Base-by-base conservation (phyloP, 2,888 invertebrate genomes). In the Chymomyza caudatula region DNA sequence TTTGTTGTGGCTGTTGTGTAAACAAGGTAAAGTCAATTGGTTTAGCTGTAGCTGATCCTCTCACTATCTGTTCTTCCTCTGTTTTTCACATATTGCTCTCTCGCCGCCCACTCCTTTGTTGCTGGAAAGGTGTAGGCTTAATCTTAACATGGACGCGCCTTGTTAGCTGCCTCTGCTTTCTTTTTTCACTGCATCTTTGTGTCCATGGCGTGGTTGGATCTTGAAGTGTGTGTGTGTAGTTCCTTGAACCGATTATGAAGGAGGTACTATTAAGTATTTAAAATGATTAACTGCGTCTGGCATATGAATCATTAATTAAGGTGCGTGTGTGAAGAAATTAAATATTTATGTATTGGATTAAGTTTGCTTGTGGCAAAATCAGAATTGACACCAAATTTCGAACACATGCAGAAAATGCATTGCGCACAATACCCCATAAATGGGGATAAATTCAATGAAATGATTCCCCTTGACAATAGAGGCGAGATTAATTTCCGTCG, bases 281-380 rank as follows among this genome's bases (percentile, higher is more conserved):
- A 20, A 29, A 57, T 25, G 49, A 62, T 25, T 54, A 63, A 19
- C 60, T 23, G 60, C 54, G 62, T 43, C 56, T 68, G 52, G 64
- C 29, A 47, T 67, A 60, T 76, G 76, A 78, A 78, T 72, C 68
- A 73, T 73, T 76, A 67, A 73, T 72, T 60, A n/a, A n/a, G n/a
- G n/a, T n/a, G n/a, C n/a, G n/a, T n/a, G n/a, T n/a, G n/a, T n/a
- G n/a, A n/a, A n/a, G n/a, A n/a, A n/a, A n/a, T n/a, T n/a, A 37
- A 37, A 37, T 2, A 37, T 37, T 37, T 37, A 37, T 37, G 2
- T 0, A 37, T 37, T 11, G 29, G 29, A 37, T 37, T 11, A 37
- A 37, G 29, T 11, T 11, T 8, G 11, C 29, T 37, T 4, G 29
- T 37, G 11, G 11, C 29, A 37, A 37, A 37, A 37, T 25, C 29